Conservation (phyloP, 1,140 invertebrate species). For the Drosophila takahashii region DNA sequence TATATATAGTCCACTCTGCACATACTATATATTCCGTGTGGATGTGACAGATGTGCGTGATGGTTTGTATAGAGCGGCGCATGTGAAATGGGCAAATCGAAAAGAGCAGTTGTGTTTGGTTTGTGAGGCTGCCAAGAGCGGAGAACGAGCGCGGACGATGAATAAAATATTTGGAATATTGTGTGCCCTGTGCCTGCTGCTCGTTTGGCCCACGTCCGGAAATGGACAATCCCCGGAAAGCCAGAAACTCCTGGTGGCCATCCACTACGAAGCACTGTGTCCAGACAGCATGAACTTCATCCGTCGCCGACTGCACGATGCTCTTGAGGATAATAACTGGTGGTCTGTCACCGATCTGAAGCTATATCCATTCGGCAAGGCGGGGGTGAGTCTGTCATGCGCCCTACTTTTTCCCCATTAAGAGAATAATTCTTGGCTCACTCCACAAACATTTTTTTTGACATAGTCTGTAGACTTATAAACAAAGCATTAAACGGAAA, state of each 20-base stretch:
- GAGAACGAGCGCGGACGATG: conserved; percentile 33
- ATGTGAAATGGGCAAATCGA: conserved; percentile 13
- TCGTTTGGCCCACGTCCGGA: conserved; percentile 6
- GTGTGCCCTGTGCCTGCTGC: conserved; percentile 20
- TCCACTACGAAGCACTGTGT: conserved; percentile 81
- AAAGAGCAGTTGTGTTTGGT: conserved; percentile 61
- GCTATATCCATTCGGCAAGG: conserved; percentile 81
- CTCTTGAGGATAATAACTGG: conserved; percentile 58
- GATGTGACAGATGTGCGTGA: conserved; percentile 18
- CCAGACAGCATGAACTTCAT: conserved; percentile 78
- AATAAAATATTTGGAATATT: conserved; percentile 17
- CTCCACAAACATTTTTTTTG: conserved; percentile 11
- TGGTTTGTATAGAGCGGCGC: conserved; percentile 20
- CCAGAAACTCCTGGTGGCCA: conserved; percentile 44
- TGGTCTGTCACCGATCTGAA: conserved; percentile 64
- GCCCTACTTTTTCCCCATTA: too few relatives aligned
- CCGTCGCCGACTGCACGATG: conserved; percentile 51
- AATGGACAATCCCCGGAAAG: conserved; percentile 13
- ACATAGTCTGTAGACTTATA: conserved; percentile 2
- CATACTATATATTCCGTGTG: neutral
- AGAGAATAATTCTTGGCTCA: neutral
- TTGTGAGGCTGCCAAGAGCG: conserved; percentile 51
- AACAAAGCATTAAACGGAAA: conserved; percentile 1
- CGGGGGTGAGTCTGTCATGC: conserved; percentile 52
- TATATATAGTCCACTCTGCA: neutral